Percentiles rank a stretch among this genome's conserved stretches.
Evolutionary conservation across 1,140 invertebrate species (phyloP).

Genomic region (Drosophila pseudoobscura): DNA sequence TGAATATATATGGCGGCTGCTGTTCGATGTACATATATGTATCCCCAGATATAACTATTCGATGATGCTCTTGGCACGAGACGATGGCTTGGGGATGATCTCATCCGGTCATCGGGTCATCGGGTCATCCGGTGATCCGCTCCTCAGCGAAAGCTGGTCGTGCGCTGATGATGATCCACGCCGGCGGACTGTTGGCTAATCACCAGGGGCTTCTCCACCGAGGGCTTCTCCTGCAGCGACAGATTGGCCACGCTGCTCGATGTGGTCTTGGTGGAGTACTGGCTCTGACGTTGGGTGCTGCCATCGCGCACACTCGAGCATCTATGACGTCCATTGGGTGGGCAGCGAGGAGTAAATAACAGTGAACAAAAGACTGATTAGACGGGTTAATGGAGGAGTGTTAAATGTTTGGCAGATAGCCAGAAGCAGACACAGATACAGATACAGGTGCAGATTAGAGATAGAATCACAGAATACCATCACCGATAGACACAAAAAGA

Average conservation of each 20-base stretch:
- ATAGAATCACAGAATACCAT: conserved; percentile 3
- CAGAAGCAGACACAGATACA: conserved; percentile 1
- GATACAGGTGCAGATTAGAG: not conserved
- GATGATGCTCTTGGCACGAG: conserved; percentile 61
- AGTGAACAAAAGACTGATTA: conserved; percentile 49
- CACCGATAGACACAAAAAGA: conserved; percentile 7
- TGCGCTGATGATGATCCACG: conserved; percentile 49
- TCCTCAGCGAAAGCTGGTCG: conserved; percentile 58
- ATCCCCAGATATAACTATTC: conserved; percentile 50
- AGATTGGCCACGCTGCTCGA: conserved; percentile 78
- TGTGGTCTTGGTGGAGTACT: conserved; percentile 79
- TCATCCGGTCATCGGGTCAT: too few species aligned
- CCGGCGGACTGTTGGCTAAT: conserved; percentile 18
- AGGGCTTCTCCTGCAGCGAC: conserved; percentile 66
- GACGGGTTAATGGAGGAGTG: conserved; percentile 24
- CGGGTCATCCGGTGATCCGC: not conserved
- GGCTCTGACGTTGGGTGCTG: conserved; percentile 76
- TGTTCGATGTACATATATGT: not conserved
- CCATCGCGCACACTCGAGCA: conserved; percentile 70
- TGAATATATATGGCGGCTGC: conserved; percentile 38
- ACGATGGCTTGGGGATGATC: not conserved
- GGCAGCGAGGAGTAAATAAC: conserved; percentile 45
- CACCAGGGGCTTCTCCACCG: conserved; percentile 69
- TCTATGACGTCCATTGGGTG: conserved; percentile 57
- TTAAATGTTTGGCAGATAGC: conserved; percentile 2